These are phyloP conservation scores for Hirudinaria manillensis DNA, from an alignment of 2,888 invertebrate genomes.

Conservation along the genomic window DNA sequence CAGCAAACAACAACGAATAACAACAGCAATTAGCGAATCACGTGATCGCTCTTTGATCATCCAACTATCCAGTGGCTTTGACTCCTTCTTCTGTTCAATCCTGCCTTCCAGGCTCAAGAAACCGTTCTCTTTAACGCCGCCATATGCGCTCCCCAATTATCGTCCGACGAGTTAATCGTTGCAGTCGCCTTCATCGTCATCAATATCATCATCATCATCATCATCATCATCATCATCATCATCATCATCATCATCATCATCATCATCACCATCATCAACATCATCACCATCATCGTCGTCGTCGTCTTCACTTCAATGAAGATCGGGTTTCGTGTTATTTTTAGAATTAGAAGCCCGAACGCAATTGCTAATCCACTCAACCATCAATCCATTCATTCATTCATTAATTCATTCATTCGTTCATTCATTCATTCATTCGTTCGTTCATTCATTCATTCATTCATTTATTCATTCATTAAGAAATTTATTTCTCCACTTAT, in stretches of 20 bases:
- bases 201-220: conserved; percentile 3
- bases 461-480: conserved; percentile 4
- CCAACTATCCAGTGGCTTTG: no score
- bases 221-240: neutral
- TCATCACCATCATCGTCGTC: conserved; percentile 23
- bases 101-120: no score
- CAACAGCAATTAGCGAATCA: no score
- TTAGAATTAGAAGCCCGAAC: no score
- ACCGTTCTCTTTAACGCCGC: no score
- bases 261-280: conserved; percentile 25
- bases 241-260: conserved; percentile 22
- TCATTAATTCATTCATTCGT: conserved; percentile 4
- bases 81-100: no score
- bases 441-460: conserved; percentile 7
- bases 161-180: neutral
- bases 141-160: no score
- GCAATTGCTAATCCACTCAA: neutral
- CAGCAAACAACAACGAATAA: no score
- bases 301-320: conserved; percentile 3
- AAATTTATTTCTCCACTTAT: neutral
- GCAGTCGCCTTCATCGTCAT: neutral
- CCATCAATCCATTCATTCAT: conserved; percentile 3
- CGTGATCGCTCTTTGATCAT: no score
- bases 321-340: no score
- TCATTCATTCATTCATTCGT: neutral